These are phyloP conservation scores for Polyploca ridens DNA, from an alignment of 2,888 invertebrate genomes.

Conservation along the genomic window DNA sequence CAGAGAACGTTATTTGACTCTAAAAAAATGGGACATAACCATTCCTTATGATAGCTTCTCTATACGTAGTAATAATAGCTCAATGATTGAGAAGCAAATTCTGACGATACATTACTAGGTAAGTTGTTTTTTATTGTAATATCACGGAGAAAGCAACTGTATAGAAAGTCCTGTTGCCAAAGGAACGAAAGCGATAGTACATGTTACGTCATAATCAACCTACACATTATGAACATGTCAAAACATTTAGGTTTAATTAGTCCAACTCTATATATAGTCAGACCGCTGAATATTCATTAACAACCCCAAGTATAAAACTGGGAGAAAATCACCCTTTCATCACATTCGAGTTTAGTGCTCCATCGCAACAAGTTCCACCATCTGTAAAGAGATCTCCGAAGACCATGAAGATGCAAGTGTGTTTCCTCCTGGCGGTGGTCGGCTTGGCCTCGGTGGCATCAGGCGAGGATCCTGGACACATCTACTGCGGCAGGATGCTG, in stretches of 20 bases:
- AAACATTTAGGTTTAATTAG: background rate
- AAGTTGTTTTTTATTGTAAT: too few species aligned
- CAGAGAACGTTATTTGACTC: too few species aligned
- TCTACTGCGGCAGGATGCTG: background rate
- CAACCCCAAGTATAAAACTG: constrained; percentile 6
- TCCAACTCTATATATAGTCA: background rate
- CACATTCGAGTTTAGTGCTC: background rate
- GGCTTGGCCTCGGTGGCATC: background rate
- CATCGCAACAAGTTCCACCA: background rate
- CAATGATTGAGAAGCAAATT: too few species aligned
- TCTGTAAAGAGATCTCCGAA: background rate
- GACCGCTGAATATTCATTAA: constrained; percentile 1
- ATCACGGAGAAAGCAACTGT: too few species aligned
- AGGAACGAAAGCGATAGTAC: too few species aligned
- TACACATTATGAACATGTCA: background rate
- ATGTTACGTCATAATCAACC: background rate
- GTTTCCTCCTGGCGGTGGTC: background rate
- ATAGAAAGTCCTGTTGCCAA: too few species aligned
- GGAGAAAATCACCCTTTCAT: background rate
- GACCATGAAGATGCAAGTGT: background rate
- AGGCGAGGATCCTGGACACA: background rate
- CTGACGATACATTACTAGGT: too few species aligned
- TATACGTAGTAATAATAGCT: too few species aligned
- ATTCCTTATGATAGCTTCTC: too few species aligned
- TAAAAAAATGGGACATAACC: too few species aligned